Evolutionary conservation across 1,140 invertebrate species (phyloP).

Genomic region (Pseudachorutes palmiensis): DNA sequence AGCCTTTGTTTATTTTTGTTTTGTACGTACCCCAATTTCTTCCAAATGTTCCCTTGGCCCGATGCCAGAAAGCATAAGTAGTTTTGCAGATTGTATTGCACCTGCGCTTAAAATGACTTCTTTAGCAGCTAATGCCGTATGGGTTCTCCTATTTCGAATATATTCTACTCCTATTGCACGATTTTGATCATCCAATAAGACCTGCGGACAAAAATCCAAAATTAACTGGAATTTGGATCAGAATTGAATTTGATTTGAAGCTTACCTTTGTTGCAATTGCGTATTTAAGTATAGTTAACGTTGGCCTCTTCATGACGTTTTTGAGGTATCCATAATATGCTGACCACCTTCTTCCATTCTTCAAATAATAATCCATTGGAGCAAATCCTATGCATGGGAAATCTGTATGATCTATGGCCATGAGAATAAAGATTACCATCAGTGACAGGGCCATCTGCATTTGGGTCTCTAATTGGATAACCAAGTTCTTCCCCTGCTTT

Average conservation of each 20-base stretch:
- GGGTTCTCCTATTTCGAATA: not conserved
- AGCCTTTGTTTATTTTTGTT: too few relatives aligned
- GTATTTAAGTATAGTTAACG: not conserved
- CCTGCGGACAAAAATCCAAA: too few relatives aligned
- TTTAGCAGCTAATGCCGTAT: slow-evolving; percentile 29
- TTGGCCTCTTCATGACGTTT: not conserved
- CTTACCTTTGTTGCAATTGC: slow-evolving; percentile 7
- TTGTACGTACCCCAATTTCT: slow-evolving; percentile 21
- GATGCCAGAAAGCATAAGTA: slow-evolving; percentile 42
- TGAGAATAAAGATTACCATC: slow-evolving; percentile 13
- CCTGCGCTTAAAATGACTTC: slow-evolving; percentile 23
- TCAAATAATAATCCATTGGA: slow-evolving; percentile 28
- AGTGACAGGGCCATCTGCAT: slow-evolving; percentile 15
- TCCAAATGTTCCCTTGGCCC: slow-evolving; percentile 23
- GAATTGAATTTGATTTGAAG: too few relatives aligned
- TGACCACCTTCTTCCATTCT: slow-evolving; percentile 24
- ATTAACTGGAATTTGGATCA: too few relatives aligned
- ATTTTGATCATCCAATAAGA: not conserved
- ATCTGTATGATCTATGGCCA: not conserved
- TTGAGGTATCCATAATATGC: slow-evolving; percentile 25
- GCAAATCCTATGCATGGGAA: slow-evolving; percentile 22
- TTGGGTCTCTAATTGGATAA: slow-evolving; percentile 21
- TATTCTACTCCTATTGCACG: not conserved
- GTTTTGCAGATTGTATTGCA: slow-evolving; percentile 33
- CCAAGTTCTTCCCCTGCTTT: slow-evolving; percentile 19